Evolutionary conservation across 2,888 invertebrate species (phyloP).

Genomic region (Pogonocherus hispidulus): DNA sequence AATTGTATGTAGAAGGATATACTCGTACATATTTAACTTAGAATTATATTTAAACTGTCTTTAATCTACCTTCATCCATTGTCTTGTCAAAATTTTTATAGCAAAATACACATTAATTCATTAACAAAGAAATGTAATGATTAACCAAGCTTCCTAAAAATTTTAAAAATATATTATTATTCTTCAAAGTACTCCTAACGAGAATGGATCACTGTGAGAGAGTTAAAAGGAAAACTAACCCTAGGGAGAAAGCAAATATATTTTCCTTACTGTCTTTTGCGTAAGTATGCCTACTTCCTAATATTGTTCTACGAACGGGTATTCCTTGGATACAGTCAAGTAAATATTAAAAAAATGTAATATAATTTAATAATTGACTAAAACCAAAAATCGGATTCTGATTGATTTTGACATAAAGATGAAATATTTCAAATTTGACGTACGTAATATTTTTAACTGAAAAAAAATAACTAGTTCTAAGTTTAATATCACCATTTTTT

Average conservation of each 20-base stretch:
- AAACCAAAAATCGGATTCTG: too few species aligned
- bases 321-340: neutral
- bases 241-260: slow-evolving; percentile 35
- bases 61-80: slow-evolving; percentile 6
- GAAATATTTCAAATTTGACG: too few species aligned
- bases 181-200: too few species aligned
- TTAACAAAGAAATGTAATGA: neutral
- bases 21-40: neutral
- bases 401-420: too few species aligned
- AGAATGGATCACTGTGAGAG: slow-evolving; percentile 42
- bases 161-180: too few species aligned
- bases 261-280: slow-evolving; percentile 35
- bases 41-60: slow-evolving; percentile 9
- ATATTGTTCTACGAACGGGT: neutral
- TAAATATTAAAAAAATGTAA: too few species aligned
- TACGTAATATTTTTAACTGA: too few species aligned
- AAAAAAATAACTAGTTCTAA: too few species aligned
- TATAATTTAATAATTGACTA: too few species aligned
- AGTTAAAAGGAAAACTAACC: slow-evolving; percentile 29
- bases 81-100: slow-evolving; percentile 17
- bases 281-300: slow-evolving; percentile 25
- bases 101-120: slow-evolving; percentile 5
- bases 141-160: neutral
- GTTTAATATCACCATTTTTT: too few species aligned
- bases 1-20: too few species aligned